These are phyloP conservation scores for Rhopalosiphum padi DNA, from an alignment of 1,140 invertebrate genomes.

Conservation along the genomic window DNA sequence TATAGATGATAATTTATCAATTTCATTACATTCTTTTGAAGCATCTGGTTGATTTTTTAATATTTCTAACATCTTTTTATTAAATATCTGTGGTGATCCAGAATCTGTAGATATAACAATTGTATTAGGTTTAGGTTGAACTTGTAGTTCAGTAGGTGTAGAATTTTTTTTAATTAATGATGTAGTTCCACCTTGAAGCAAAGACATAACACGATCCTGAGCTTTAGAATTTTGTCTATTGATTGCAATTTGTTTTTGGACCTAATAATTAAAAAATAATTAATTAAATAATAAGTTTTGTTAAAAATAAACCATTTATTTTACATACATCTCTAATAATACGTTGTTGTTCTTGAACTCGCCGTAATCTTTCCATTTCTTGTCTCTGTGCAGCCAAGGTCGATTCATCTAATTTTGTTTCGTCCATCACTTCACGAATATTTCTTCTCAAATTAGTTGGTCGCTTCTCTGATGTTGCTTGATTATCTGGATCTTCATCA, in stretches of 20 bases:
- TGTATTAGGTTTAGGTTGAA: constrained; percentile 64
- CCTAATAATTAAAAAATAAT: constrained; percentile 62
- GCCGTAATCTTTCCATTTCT: constrained; percentile 84
- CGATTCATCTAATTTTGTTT: constrained; percentile 88
- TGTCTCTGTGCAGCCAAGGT: constrained; percentile 91
- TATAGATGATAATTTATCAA: constrained; percentile 62
- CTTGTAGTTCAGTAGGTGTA: constrained; percentile 56
- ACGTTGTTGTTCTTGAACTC: constrained; percentile 84
- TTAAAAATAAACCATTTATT: background rate
- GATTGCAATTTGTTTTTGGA: constrained; percentile 75
- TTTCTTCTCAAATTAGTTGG: constrained; percentile 78
- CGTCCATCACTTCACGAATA: constrained; percentile 90
- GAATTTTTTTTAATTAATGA: constrained; percentile 66
- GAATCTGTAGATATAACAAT: constrained; percentile 70
- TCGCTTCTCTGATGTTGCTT: constrained; percentile 66
- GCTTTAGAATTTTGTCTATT: constrained; percentile 73
- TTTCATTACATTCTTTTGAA: constrained; percentile 62
- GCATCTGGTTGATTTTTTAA: constrained; percentile 63
- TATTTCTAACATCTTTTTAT: constrained; percentile 64
- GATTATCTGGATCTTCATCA: constrained; percentile 59
- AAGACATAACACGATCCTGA: constrained; percentile 72
- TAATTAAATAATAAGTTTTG: background rate
- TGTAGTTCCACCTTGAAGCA: constrained; percentile 69
- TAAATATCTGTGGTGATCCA: constrained; percentile 62
- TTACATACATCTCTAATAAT: constrained; percentile 73